A percentile compares a stretch with the other conserved stretches of the same genome.
These are phyloP conservation scores for Emydura subglobosa DNA, from an alignment of 2,113 vertebrate genomes.

Conservation along the genomic window DNA sequence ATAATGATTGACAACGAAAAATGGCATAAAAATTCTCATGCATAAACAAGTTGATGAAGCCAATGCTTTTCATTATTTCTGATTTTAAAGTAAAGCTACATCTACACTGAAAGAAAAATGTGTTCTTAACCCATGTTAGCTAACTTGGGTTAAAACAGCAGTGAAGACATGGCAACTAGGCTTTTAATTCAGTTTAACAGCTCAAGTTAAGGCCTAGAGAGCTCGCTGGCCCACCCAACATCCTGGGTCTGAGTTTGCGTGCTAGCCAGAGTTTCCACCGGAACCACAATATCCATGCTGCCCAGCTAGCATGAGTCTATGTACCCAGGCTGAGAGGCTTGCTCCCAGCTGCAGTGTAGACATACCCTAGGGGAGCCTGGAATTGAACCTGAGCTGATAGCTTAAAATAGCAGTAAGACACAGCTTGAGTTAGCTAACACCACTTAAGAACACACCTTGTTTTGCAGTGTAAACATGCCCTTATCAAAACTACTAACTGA, in stretches of 20 bases:
- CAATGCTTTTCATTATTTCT: slow-evolving; percentile 18
- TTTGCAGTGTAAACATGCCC: not conserved
- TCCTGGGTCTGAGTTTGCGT: not conserved
- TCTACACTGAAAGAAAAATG: not conserved
- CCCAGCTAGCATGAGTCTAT: not conserved
- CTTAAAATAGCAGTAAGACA: too few species aligned
- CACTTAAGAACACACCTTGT: not conserved
- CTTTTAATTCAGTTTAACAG: not conserved
- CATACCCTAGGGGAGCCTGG: not conserved
- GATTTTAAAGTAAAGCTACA: not conserved
- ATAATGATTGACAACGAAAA: slow-evolving; percentile 31
- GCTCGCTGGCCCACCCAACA: not conserved
- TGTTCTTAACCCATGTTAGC: not conserved
- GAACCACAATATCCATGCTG: not conserved
- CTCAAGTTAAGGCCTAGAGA: not conserved
- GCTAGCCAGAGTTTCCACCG: not conserved
- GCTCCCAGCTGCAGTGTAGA: not conserved
- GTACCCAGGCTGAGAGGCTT: not conserved
- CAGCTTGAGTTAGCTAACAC: not conserved
- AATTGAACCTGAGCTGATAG: not conserved
- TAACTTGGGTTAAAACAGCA: not conserved
- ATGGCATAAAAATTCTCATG: not conserved
- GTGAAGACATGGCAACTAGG: not conserved
- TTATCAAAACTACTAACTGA: not conserved
- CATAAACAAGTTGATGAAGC: slow-evolving; percentile 30